Conservation (phyloP, 2,888 invertebrate genomes). For the Pardosa pseudoannulata region DNA sequence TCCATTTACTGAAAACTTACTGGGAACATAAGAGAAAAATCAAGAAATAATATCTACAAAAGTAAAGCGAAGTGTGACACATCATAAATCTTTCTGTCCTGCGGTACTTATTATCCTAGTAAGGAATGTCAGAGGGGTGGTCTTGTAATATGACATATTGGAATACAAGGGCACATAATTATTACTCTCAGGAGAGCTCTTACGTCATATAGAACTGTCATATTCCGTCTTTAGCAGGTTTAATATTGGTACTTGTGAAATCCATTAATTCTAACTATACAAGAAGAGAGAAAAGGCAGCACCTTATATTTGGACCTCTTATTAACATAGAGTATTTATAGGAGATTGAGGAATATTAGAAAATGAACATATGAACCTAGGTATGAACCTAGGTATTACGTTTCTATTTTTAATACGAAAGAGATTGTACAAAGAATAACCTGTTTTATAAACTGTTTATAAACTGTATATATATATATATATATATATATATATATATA, state of each 20-base stretch:
- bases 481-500: too few species aligned
- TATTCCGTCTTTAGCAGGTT: constrained; percentile 32
- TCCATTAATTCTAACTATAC: constrained; percentile 25
- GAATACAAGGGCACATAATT: constrained; percentile 61
- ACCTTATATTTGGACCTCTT: background rate
- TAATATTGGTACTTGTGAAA: constrained; percentile 25
- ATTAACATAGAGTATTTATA: too few species aligned
- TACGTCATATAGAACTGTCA: constrained; percentile 35
- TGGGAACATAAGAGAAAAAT: background rate
- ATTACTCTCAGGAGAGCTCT: constrained; percentile 37
- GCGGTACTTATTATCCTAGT: constrained; percentile 45
- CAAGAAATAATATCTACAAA: background rate
- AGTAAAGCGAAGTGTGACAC: constrained; percentile 10
- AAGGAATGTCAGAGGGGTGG: constrained; percentile 49
- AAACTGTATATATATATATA: too few species aligned
- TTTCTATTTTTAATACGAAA: too few species aligned
- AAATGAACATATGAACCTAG: too few species aligned
- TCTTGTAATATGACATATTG: constrained; percentile 52
- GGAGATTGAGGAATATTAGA: too few species aligned
- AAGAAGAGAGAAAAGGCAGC: background rate
- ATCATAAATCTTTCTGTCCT: constrained; percentile 39
- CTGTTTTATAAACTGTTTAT: too few species aligned
- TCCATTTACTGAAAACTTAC: background rate
- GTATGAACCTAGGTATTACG: too few species aligned
- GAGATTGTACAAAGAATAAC: too few species aligned